These are phyloP conservation scores for Periphyllus acericola DNA, from an alignment of 2,888 invertebrate genomes.

Conservation along the genomic window DNA sequence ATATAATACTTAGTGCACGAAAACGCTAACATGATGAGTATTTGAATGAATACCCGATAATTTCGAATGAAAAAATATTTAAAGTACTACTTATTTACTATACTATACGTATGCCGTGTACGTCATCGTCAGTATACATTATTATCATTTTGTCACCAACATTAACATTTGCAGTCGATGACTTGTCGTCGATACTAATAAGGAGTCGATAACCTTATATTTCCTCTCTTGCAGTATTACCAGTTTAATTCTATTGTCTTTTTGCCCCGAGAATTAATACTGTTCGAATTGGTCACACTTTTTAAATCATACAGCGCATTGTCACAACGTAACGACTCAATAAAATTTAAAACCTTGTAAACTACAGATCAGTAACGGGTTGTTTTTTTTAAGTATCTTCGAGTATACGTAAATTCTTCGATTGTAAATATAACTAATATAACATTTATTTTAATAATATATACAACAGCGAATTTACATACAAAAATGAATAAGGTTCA, in stretches of 20 bases:
- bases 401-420: neutral
- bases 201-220: conserved; percentile 40
- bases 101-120: neutral
- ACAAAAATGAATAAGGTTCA: too few relatives aligned
- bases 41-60: neutral
- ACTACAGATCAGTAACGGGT: neutral
- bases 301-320: neutral
- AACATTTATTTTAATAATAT: too few relatives aligned
- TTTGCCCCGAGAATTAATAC: conserved; percentile 5
- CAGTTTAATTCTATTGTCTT: conserved; percentile 17
- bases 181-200: conserved; percentile 36
- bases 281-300: neutral
- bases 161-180: conserved; percentile 50
- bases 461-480: too few relatives aligned
- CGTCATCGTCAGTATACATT: conserved; percentile 8
- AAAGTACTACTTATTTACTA: neutral
- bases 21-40: neutral
- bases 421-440: neutral
- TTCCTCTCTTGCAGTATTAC: conserved; percentile 2
- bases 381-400: neutral
- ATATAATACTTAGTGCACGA: neutral
- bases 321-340: neutral
- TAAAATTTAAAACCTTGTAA: conserved; percentile 9
- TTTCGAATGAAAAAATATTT: neutral
- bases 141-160: conserved; percentile 7